Conservation (phyloP, 92 coral and sea anemone genomes). For the Chrysogorgia sp. region DNA sequence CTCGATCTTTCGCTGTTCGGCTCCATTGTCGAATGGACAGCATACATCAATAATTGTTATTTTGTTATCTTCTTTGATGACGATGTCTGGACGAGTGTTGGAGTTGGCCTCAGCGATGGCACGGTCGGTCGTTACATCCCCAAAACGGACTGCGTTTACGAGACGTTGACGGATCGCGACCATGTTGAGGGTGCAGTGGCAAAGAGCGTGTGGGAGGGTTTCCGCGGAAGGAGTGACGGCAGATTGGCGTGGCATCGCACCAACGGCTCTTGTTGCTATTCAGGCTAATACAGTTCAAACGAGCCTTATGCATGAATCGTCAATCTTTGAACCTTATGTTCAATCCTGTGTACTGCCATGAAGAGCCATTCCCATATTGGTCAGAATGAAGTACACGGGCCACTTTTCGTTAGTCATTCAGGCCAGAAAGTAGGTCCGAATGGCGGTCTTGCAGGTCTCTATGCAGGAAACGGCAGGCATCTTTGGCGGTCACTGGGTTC, state of each 20-base stretch:
- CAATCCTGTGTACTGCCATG: neutral
- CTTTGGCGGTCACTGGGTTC: no score
- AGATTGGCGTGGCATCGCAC: neutral
- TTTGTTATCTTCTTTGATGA: neutral
- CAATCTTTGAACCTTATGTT: constrained; percentile 22
- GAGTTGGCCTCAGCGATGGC: neutral
- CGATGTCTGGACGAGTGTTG: neutral
- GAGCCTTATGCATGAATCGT: constrained; percentile 15
- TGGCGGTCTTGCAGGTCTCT: neutral
- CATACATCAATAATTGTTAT: neutral
- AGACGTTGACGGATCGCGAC: neutral
- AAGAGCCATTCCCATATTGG: constrained; percentile 2
- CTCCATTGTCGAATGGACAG: constrained; percentile 22
- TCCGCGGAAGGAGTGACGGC: neutral
- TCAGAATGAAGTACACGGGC: constrained; percentile 2
- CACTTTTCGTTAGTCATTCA: constrained; percentile 19
- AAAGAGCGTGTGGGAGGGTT: constrained; percentile 8
- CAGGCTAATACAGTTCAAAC: neutral
- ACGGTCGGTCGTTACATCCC: constrained; percentile 1
- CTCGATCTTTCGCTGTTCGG: neutral
- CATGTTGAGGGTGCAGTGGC: constrained; percentile 5
- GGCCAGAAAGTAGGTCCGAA: neutral
- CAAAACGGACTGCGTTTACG: neutral
- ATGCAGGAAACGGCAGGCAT: neutral
- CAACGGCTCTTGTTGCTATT: neutral